Evolutionary conservation across 2,797 vertebrate genomes (phyloP), one percentile per base, ranked within the genome.

Genomic region (Otolemur crassicaudatus): DNA sequence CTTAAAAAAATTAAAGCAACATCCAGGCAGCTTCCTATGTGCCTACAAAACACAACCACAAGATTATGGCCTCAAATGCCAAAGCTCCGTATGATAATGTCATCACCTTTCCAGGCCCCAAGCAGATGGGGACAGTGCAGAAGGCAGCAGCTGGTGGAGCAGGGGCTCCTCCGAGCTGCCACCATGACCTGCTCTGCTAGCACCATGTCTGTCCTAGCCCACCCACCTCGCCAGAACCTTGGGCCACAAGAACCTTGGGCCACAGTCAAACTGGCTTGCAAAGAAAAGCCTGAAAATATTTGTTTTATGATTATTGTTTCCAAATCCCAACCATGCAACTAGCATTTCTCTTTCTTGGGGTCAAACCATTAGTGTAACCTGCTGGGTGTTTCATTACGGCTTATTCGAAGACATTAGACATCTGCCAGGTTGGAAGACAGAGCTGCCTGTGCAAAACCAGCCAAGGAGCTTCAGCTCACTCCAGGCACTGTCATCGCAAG

Each of bases 401-500:
- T 96, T 53, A 84, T 97, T 95, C 95, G 17, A 96, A 95, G 72
- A 87, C 60, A 97, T 97, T 93, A 97, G 67, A 63, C 90, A 96
- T 80, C 96, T 97, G 93, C 56, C 95, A 73, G 56, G 83, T 85
- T 97, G 94, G 87, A 98, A 98, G 34, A 73, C 23, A 76, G 70
- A 77, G 17, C 70, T 87, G 53, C 17, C 90, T n/a, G 3, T 5
- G 58, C 25, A 16, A 73, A 85, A 43, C 67, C 86, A 92, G 31
- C 56, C 61, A 0, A 49, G 4, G 70, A 93, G 9, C 84, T 34
- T 53, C 91, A 76, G 43, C 72, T 95, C 79, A 31, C 25, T 61
- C 29, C 88, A 76, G 23, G 2, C 0, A 93, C 16, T 75, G 16
- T 60, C 87, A 77, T 29, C 31, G 7, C 8, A 87, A 22, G 27